Evolutionary conservation across 1,140 invertebrate species (phyloP).

Genomic region (Lethocerus indicus): DNA sequence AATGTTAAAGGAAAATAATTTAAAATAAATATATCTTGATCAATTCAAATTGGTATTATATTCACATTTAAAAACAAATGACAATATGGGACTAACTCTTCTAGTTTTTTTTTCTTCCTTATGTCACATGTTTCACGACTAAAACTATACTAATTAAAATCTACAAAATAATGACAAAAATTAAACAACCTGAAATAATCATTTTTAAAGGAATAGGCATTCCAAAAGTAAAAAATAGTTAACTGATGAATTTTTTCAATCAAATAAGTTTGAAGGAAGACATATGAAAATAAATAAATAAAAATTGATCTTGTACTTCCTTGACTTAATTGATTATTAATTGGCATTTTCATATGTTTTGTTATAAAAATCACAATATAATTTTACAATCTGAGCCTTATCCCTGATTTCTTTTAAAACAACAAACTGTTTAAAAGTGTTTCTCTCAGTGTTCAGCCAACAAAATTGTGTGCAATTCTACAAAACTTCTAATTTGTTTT

Average conservation of each 20-base stretch:
- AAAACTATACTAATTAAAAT: constrained; percentile 11
- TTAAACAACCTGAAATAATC: constrained; percentile 11
- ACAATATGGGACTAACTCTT: constrained; percentile 11
- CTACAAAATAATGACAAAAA: constrained; percentile 8
- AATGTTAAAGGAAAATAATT: not conserved
- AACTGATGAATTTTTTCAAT: constrained; percentile 5
- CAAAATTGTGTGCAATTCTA: too few species aligned
- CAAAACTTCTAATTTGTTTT: too few species aligned
- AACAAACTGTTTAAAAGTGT: too few species aligned
- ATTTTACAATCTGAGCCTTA: too few species aligned
- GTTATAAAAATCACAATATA: too few species aligned
- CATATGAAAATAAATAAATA: constrained; percentile 1
- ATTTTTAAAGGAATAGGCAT: too few species aligned
- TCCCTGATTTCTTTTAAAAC: too few species aligned
- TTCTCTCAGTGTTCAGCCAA: too few species aligned
- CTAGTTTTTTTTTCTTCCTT: not conserved
- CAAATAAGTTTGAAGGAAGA: constrained; percentile 11
- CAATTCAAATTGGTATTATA: constrained; percentile 13
- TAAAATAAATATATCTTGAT: constrained; percentile 1
- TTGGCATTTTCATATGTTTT: not conserved
- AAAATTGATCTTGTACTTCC: not conserved
- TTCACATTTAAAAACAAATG: constrained; percentile 14
- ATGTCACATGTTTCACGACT: constrained; percentile 7
- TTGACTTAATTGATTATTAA: not conserved
- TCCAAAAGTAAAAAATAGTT: constrained; percentile 5